Evolutionary conservation across 2,888 invertebrate species (phyloP), one percentile per base, ranked within the genome.

Genomic region (Ditylenchus weischeri): DNA sequence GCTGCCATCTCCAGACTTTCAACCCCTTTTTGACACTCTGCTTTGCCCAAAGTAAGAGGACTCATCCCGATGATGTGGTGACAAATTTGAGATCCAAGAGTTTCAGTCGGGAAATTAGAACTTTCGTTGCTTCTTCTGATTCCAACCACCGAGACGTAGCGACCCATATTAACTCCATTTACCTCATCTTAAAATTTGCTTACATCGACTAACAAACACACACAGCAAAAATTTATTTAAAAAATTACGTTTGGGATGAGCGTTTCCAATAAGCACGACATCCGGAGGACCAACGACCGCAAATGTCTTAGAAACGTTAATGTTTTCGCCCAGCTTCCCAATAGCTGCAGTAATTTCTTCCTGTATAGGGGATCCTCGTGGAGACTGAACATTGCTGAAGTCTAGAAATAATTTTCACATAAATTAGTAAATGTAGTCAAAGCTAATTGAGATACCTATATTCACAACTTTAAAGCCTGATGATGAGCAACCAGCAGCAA

Each of bases 321-420:
- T 79, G 62, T 81, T 81, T 68, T 81, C 81, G 13, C 81, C 78
- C 11, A 80, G 69, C 48, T 79, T 78, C 48, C 80, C 79, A 38
- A 80, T 76, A 5, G 76, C 69, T 70, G 78, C 62, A 3, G 79
- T 73, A 8, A 81, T 72, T 13, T 76, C 73, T 64, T 80, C 79
- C 19, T 76, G 61, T 15, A 73, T 58, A 8, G 73, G 58, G 8
- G 64, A 62, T 35, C 68, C 69, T 19, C 60, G n/a, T 18, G 36
- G 19, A 18, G 74, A 63, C 19, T 54, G 29, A 21, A 76, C 15
- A 19, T 64, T 35, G 19, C 29, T 19, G 64, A 36, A 36, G 51
- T 64, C 54, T 54, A 54, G n/a, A 54, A 43, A 43, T 2, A 8
- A 13, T 43, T 43, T 43, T 43, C 43, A 43, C 11, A 8, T 10